Base-by-base conservation (phyloP, 2,113 vertebrate species). In the Lates calcarifer region DNA sequence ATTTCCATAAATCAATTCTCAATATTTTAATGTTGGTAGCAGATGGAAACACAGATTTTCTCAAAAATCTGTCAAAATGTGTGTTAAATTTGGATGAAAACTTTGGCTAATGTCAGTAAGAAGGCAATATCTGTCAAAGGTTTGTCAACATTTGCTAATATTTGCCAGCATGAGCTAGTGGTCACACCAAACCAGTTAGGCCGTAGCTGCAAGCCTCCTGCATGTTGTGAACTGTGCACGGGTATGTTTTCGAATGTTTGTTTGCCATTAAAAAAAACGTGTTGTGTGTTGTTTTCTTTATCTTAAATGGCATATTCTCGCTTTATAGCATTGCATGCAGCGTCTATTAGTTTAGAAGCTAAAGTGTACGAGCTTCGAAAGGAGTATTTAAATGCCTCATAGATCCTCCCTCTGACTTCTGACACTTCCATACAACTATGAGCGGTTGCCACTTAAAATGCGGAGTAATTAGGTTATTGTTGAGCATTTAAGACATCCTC, bases 331-430 rank as follows among this genome's bases (percentile, higher is more conserved):
- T 62, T 3, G 20, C 39, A 26, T 47, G 3, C 4, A 0, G 0
- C 20, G 2, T 26, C 14, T 4, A 7, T 0, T 22, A 3, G 3
- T 10, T 35, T 3, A 9, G 60, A 4, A 10, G 0, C 0, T 68
- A 0, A 3, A 51, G 0, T 62, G 22, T 72, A 31, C 61, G 29
- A 81, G 58, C 45, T 72, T 43, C 0, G 0, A 11, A 24, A 53
- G 1, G 29, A 53, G 80, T 37, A n/a, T 5, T 1, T 76, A 0
- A 84, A 90, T 0, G 74, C 70, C 33, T 7, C 80, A 37, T 2
- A 65, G 68, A 39, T 53, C 72, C 69, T 74, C 68, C 53, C 58
- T 35, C 24, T 69, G 37, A 51, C 57, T n/a, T n/a, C 4, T 53
- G 66, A 26, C 35, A 45, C 37, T 15, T 65, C 39, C 20, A 28